Evolutionary conservation across 2,797 vertebrate genomes (phyloP), one percentile per base, ranked within the genome.

Genomic region (Enteromius trimaculatus): DNA sequence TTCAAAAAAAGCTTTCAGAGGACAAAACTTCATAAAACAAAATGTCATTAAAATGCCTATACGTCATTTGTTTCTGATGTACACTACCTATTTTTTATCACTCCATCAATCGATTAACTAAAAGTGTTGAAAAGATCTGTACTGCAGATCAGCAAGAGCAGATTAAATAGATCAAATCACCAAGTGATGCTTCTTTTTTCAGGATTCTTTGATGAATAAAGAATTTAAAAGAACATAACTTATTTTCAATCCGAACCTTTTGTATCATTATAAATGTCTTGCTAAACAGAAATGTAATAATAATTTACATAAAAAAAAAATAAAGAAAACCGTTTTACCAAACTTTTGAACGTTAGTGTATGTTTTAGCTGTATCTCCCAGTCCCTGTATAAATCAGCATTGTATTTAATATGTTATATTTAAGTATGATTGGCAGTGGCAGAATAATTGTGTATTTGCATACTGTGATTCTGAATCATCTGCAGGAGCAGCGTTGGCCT

Each of bases 401-500:
- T 42, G 9, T 7, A 21, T 74, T 42, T 60, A 39, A 42, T 0
- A 2, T 44, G 55, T 42, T 29, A 29, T 6, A 17, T 29, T 29
- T 14, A 62, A 60, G 13, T 58, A 23, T 39, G 3, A 39, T 58
- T 23, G 29, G 19, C 13, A 53, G 29, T 37, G 31, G 16, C 7
- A 3, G 7, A 70, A 17, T 79, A 66, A 53, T 6, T 21, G 6
- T 31, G 39, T n/a, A 60, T 58, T 29, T 58, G 14, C 34, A 55
- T 42, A 44, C 34, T 11, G 31, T 47, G 31, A 77, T 55, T 77
- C 31, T 60, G 21, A 74, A 81, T 76, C 51, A 37, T 42, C 71
- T 55, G 79, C 68, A 71, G 55, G 17, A 37, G 29, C 29, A 31
- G 37, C 1, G 39, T 13, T 60, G 47, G 19, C 23, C 11, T 79